Evolutionary conservation across 2,113 vertebrate genomes (phyloP), one percentile per base, ranked within the genome.

Genomic region (Silurus glanis): DNA sequence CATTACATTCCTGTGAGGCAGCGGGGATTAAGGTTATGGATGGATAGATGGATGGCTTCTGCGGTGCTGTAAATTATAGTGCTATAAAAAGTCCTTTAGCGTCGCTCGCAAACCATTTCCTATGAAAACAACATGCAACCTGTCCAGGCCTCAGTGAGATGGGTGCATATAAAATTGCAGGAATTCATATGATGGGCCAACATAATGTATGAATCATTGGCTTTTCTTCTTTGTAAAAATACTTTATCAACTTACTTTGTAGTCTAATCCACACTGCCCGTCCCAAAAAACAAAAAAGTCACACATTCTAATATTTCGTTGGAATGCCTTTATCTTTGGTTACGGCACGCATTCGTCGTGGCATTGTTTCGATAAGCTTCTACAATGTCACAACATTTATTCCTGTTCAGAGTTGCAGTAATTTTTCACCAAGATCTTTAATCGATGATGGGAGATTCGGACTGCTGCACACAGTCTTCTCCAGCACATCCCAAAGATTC

Each of bases 1-100:
- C 8, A 6, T 6, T 59, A 56, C 56, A 59, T 80, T 80, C 25
- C 28, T 45, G 55, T 45, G 19, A 21, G 9, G 78, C 78, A 80
- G 78, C 1, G 13, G 17, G 28, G 28, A 45, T 45, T 12, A 45
- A 19, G 19, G 25, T 59, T 59, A 58, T 5, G 56, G 55, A 80
- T 4, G 25, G 55, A 59, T 80, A 45, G 78, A 80, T 59, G 9
- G 28, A 80, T 80, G 78, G 16, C 45, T 80, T 80, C 78, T 80
- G 56, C 56, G 59, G 28, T 45, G 78, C 78, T 59, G 17, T 80
- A 80, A 80, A 80, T 59, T 80, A 45, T 23, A 23, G 78, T 59
- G 51, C 51, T 56, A 13, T 78, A 78, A 78, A 55, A 78, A 14
- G n/a, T 79, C 23, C n/a, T 25, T 58, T 12, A 45, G 78, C 55